Conservation (phyloP, 1,140 invertebrate species). For the Pararge aegeria region DNA sequence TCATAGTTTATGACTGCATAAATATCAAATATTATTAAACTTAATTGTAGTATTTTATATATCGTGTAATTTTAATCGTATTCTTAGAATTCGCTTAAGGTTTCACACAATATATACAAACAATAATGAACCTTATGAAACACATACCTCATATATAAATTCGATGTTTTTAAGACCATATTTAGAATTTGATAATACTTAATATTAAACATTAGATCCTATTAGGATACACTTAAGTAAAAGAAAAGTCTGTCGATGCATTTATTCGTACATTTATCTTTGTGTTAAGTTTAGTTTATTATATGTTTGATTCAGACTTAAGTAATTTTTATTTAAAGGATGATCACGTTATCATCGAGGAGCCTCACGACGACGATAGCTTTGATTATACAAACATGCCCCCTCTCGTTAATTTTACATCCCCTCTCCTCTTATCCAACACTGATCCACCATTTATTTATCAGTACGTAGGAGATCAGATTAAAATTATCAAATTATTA, state of each 20-base stretch:
- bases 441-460: constrained; percentile 73
- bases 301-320: constrained; percentile 62
- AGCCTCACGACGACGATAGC: constrained; percentile 70
- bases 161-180: not conserved
- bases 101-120: not conserved
- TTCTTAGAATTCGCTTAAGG: not conserved
- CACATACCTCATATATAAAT: constrained; percentile 6
- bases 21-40: no score
- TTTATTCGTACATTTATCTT: constrained; percentile 51
- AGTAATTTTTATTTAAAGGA: constrained; percentile 79
- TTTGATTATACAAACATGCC: constrained; percentile 70
- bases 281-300: constrained; percentile 24
- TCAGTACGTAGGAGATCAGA: constrained; percentile 66
- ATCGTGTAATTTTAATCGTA: not conserved
- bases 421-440: constrained; percentile 61
- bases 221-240: not conserved
- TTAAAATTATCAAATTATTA: constrained; percentile 69
- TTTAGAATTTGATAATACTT: not conserved
- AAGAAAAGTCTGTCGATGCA: constrained; percentile 55
- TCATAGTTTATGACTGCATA: not conserved
- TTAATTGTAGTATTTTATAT: not conserved
- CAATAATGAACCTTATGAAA: constrained; percentile 1
- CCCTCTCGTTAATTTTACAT: constrained; percentile 55
- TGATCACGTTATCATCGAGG: constrained; percentile 75
- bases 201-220: constrained; percentile 4